These are phyloP conservation scores for Drosophila peninsularis DNA, from an alignment of 2,888 invertebrate species.

Conservation along the genomic window DNA sequence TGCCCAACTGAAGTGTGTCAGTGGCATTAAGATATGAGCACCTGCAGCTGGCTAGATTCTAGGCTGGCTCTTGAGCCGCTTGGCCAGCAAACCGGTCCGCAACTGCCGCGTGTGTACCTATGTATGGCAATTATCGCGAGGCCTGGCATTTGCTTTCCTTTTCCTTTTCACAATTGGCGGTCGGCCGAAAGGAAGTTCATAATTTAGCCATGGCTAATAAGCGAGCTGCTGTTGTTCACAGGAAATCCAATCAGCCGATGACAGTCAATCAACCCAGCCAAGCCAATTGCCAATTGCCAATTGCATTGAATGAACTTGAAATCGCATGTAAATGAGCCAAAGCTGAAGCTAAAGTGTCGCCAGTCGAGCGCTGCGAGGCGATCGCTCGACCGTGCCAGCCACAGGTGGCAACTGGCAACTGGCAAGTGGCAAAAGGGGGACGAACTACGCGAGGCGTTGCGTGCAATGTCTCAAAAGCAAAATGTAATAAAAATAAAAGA, in stretches of 20 bases:
- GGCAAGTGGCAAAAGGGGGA: constrained; percentile 7
- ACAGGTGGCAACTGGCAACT: constrained; percentile 4
- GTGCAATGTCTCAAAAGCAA: constrained; percentile 21
- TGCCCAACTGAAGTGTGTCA: constrained; percentile 44
- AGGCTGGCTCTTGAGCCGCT: constrained; percentile 41
- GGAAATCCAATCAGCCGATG: constrained; percentile 56
- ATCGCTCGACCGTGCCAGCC: constrained; percentile 40
- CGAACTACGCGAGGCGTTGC: constrained; percentile 48
- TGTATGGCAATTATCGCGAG: constrained; percentile 33
- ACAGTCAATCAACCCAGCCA: constrained; percentile 39
- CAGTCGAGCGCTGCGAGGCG: constrained; percentile 24
- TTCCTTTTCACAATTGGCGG: constrained; percentile 21
- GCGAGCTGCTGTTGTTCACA: constrained; percentile 34
- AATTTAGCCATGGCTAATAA: constrained; percentile 57
- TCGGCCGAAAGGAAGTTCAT: constrained; percentile 46
- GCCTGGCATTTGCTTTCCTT: constrained; percentile 39
- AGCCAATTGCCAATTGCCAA: constrained; percentile 35
- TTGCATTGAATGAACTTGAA: constrained; percentile 51
- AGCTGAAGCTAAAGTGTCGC: constrained; percentile 35
- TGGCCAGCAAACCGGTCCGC: constrained; percentile 41
- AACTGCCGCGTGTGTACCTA: background rate
- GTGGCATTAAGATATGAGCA: constrained; percentile 23
- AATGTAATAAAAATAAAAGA: constrained; percentile 3
- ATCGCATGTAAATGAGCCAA: constrained; percentile 47
- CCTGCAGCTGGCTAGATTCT: constrained; percentile 37